These are phyloP conservation scores for Myocastor coypus DNA, from an alignment of 2,113 vertebrate species.

Conservation along the genomic window DNA sequence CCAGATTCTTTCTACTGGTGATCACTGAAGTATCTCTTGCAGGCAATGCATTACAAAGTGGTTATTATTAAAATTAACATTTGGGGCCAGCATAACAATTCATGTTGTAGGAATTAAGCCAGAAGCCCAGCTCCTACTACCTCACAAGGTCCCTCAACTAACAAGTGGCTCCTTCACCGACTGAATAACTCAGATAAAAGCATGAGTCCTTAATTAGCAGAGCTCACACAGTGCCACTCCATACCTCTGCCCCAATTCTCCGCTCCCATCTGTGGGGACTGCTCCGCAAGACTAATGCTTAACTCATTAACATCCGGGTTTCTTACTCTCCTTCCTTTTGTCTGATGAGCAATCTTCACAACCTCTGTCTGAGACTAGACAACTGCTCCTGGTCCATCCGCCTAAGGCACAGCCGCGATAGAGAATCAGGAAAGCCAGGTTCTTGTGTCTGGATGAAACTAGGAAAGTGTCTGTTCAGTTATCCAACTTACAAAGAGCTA, in stretches of 20 bases:
- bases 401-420: neutral
- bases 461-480: neutral
- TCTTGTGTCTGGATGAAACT: neutral
- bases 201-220: neutral
- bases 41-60: neutral
- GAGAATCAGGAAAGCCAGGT: neutral
- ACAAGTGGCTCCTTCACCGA: neutral
- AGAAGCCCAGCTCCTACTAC: neutral
- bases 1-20: neutral
- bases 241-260: fast-evolving
- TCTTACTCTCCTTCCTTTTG: neutral
- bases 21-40: neutral
- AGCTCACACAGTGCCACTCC: neutral
- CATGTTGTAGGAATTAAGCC: neutral
- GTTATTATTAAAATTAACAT: neutral
- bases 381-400: neutral
- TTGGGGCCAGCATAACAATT: neutral
- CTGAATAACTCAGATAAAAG: neutral
- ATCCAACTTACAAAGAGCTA: neutral
- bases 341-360: neutral
- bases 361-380: neutral
- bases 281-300: neutral
- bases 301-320: neutral
- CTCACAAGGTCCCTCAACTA: neutral
- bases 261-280: neutral